Evolutionary conservation across 2,888 invertebrate species (phyloP), one percentile per base, ranked within the genome.

Genomic region (Drosophila aldrichi): DNA sequence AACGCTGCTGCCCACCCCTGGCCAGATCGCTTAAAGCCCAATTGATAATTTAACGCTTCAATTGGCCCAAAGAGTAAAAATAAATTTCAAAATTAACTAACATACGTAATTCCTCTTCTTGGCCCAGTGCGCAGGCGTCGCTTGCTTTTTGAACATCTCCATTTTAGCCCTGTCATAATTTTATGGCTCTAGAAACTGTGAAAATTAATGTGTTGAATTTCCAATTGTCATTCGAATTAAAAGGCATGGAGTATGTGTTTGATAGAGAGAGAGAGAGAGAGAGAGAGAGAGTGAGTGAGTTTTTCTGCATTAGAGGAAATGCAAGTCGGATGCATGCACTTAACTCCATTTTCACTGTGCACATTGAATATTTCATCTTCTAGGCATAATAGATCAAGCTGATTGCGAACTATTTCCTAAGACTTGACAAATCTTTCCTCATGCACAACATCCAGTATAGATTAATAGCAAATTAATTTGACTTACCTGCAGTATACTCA

Each of bases 31-130:
- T 73, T 70, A 58, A 74, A 80, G 85, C 75, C 89, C 85, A 87
- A 88, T 88, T 81, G 90, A 89, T 90, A 90, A 88, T 88, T 88
- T 88, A 90, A 90, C 88, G 88, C 88, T 88, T 89, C 89, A 88
- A 84, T 84, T 84, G 88, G 75, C 77, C 36, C 68, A 70, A 70
- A 61, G 60, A 46, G 52, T 14, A 52, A n/a, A 32, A 49, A 12
- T 49, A 49, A 18, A 41, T 64, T 60, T 25, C 14, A 48, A 52
- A 65, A 65, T 66, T 83, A 76, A 56, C 75, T 49, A 62, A 49
- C 56, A 44, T 46, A 56, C 40, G 34, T 18, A 56, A 41, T 61
- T 48, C 40, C n/a, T 8, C 52, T 55, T 49, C 12, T 69, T 82
- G 77, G 77, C 57, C 70, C 69, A 76, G 22, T 82, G 81, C 84